Base-by-base conservation (phyloP, 2,888 invertebrate genomes). In the Timandra comae region DNA sequence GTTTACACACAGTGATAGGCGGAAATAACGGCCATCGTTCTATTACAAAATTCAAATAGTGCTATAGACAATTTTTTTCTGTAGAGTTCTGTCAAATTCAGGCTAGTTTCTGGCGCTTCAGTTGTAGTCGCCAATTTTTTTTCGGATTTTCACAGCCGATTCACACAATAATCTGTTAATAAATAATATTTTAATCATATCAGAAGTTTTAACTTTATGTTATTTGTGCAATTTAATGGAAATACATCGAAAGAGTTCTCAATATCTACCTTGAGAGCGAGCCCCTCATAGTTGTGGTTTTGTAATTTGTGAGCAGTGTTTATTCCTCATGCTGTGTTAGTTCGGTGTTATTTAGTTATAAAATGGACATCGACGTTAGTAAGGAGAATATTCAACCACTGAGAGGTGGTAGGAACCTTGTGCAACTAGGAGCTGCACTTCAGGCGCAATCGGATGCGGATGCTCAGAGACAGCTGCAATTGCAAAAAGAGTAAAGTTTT, bases 311-410 rank as follows among this genome's bases (percentile, higher is more conserved):
- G 67, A 62, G 62, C 63, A 64, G 74, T 78, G 75, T 79, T 79
- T 76, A 67, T 72, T 55, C 63, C 71, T 72, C 64, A 78, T 78
- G 78, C 66, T 69, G 70, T 78, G 71, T 75, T 73, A 73, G 54
- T 69, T 72, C 61, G 60, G 59, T 55, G 53, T 37, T 61, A 61
- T 64, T 63, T 61, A 61, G 56, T 67, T 67, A 47, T 86, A 88
- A 84, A 59, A 92, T 92, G 92, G 91, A 92, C 82, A 91, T 92
- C 73, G 91, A 91, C 78, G 81, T 88, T 58, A 91, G 92, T 56
- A 98, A 98, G 80, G 98, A 98, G 86, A 98, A 98, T 79, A 97
- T 98, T 58, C 96, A 96, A 70, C 98, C 98, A 29, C 81, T 98
- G 46, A 90, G 92, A 55, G 92, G 94, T 53, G 98, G 98, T 24